phyloP scores from a whole-genome alignment of 2,113 vertebrate species.

The Misgurnus anguillicaudatus region DNA sequence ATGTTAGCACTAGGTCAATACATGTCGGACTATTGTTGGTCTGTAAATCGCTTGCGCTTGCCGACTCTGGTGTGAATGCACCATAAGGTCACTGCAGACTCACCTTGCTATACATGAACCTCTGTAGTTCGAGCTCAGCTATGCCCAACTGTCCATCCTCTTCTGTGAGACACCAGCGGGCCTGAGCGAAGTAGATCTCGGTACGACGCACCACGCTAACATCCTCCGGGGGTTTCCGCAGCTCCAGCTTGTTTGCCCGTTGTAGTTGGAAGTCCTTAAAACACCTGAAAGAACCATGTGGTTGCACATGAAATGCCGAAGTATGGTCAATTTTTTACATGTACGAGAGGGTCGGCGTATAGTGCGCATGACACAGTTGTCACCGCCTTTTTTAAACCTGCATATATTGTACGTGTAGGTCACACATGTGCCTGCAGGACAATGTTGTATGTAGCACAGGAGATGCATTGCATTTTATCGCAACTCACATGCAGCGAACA shows the following conservation, averaged over 20 bases:
- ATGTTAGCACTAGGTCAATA: no score
- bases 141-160: slow-evolving; percentile 98
- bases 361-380: no score
- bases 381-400: background rate
- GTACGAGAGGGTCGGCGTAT: no score
- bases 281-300: slow-evolving; percentile 74
- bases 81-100: background rate
- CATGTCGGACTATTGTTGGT: no score
- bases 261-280: slow-evolving; percentile 99
- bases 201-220: slow-evolving; percentile 92
- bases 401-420: no score
- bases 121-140: slow-evolving; percentile 93
- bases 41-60: no score
- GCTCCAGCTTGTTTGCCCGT: slow-evolving; percentile 93
- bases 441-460: no score
- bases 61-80: no score
- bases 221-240: slow-evolving; percentile 92
- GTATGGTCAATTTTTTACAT: no score
- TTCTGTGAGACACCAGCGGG: slow-evolving; percentile 94
- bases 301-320: background rate
- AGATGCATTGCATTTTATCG: no score
- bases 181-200: slow-evolving; percentile 96
- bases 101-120: slow-evolving; percentile 99
- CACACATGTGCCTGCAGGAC: no score
- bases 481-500: no score